Evolutionary conservation across 2,797 vertebrate species (phyloP).

Genomic region (Craterocephalus amniculus): DNA sequence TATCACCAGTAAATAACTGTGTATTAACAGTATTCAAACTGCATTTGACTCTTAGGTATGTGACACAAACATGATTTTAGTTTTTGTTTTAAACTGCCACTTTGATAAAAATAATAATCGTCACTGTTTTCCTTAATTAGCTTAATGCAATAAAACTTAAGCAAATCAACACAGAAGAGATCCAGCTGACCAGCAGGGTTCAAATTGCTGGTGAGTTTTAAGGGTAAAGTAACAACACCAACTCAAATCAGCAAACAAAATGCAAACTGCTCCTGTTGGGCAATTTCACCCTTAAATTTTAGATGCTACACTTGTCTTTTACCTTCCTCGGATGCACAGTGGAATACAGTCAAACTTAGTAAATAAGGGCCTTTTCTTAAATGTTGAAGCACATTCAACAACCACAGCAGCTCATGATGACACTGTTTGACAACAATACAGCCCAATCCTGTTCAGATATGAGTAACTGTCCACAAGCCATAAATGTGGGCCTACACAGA

Average conservation of each 20-base stretch:
- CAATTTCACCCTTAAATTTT: neutral
- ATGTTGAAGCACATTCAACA: neutral
- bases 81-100: too few species aligned
- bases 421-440: neutral
- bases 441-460: neutral
- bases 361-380: neutral
- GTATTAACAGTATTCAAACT: too few species aligned
- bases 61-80: too few species aligned
- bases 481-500: neutral
- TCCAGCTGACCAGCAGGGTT: too few species aligned
- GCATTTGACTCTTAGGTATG: too few species aligned
- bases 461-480: neutral
- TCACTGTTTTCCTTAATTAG: too few species aligned
- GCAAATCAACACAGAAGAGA: too few species aligned
- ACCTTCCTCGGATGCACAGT: neutral
- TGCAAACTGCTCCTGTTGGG: neutral
- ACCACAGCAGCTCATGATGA: neutral
- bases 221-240: neutral
- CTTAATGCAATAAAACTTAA: too few species aligned
- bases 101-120: too few species aligned
- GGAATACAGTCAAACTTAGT: neutral
- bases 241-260: neutral
- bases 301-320: neutral
- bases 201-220: neutral
- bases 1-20: too few species aligned